These are phyloP conservation scores for Campaea margaritaria DNA, from an alignment of 2,888 invertebrate species.

Conservation along the genomic window DNA sequence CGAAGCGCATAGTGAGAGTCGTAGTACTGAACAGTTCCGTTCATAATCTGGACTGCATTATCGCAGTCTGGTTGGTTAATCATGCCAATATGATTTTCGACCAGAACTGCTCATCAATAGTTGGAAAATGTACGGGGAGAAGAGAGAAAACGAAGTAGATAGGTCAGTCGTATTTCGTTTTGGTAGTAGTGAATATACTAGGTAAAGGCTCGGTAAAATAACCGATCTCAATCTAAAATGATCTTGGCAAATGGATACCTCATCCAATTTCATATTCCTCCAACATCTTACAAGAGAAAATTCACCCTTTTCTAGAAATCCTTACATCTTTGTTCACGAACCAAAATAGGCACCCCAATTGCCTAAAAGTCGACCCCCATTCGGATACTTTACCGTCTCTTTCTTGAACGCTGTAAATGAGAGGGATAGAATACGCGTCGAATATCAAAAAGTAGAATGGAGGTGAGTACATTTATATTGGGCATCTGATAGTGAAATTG, in stretches of 20 bases:
- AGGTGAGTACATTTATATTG: slow-evolving; percentile 16
- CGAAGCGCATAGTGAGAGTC: too few species aligned
- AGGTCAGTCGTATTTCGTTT: too few species aligned
- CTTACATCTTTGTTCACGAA: slow-evolving; percentile 22
- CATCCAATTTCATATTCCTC: slow-evolving; percentile 13
- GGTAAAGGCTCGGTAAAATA: too few species aligned
- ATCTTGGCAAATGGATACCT: slow-evolving; percentile 1
- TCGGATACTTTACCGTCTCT: slow-evolving; percentile 19
- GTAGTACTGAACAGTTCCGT: too few species aligned
- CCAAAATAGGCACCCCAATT: slow-evolving; percentile 30
- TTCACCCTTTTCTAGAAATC: slow-evolving; percentile 14
- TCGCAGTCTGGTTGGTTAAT: too few species aligned
- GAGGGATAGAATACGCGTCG: slow-evolving; percentile 13
- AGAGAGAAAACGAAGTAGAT: too few species aligned
- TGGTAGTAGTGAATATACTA: too few species aligned
- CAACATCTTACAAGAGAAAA: slow-evolving; percentile 5
- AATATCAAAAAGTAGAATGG: slow-evolving; percentile 21
- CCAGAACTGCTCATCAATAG: too few species aligned
- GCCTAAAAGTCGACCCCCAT: slow-evolving; percentile 27
- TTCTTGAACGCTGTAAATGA: slow-evolving; percentile 21
- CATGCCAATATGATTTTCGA: too few species aligned
- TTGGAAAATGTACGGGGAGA: too few species aligned
- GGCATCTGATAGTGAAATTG: slow-evolving; percentile 15
- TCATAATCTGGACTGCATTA: too few species aligned
- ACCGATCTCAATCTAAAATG: slow-evolving; percentile 1